These are phyloP conservation scores for Lutraria lutraria DNA, from an alignment of 2,888 invertebrate genomes.

Conservation along the genomic window DNA sequence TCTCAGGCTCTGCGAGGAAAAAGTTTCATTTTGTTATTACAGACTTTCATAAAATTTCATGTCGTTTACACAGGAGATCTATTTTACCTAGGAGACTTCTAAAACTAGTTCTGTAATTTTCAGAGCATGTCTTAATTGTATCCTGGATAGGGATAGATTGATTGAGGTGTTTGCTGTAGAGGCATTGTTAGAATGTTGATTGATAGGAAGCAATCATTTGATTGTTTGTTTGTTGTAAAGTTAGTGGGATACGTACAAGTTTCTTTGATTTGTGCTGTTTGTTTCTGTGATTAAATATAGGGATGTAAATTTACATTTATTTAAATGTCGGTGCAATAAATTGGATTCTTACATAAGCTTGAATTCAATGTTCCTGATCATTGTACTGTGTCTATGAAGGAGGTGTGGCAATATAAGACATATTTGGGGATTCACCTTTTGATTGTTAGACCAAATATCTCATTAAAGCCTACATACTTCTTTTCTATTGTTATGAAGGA, in stretches of 20 bases:
- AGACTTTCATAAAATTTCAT: neutral
- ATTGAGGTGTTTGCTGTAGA: slow-evolving; percentile 5
- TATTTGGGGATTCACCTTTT: too few relatives aligned
- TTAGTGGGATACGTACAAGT: neutral
- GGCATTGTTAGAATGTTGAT: neutral
- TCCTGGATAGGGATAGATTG: neutral
- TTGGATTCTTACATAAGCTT: neutral
- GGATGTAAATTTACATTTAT: too few relatives aligned
- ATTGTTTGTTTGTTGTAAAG: neutral
- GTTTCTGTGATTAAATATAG: neutral
- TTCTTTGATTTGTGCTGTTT: neutral
- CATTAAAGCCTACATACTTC: too few relatives aligned
- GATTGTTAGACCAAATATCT: too few relatives aligned
- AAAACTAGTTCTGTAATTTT: neutral
- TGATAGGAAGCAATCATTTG: neutral
- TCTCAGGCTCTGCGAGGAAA: neutral
- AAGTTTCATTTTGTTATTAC: neutral
- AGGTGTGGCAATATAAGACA: too few relatives aligned
- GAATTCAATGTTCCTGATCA: too few relatives aligned
- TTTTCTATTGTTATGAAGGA: too few relatives aligned
- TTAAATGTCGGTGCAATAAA: too few relatives aligned
- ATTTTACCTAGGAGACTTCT: neutral
- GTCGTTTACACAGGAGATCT: neutral
- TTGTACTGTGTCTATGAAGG: too few relatives aligned
- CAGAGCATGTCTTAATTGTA: neutral